Evolutionary conservation across 2,888 invertebrate species (phyloP), one percentile per base, ranked within the genome.

Genomic region (Strigamia maritima): DNA sequence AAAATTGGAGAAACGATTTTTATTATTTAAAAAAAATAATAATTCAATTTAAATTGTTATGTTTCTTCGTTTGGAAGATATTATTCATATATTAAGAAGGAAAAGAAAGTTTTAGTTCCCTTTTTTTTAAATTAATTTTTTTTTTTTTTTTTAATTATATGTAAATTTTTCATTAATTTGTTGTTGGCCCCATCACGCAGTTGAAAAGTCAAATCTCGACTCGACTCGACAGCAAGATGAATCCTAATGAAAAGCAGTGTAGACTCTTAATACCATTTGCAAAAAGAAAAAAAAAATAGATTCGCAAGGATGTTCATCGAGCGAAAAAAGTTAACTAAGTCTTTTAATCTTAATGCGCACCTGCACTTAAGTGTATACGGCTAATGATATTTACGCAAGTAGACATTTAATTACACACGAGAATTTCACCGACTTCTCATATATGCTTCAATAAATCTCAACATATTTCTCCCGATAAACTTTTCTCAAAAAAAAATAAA

Each of bases 171-270:
- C 65, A 65, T 65, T 65, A 65, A 65, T 65, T 65, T 26, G 26
- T 65, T 65, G 65, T 14, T 26, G 16, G 65, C 65, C 26, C 65
- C 65, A 65, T 65, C 26, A 65, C 65, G 65, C 65, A 65, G 65
- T 65, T 65, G 65, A 65, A 65, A 65, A 65, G 65, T 65, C 65
- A 65, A 65, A 65, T 65, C 65, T 8, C 24, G 65, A 65, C 65
- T 65, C 65, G 26, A 65, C 26, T 65, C 65, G 65, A 65, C 65
- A 65, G 65, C 26, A 65, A 28, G 65, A 65, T 65, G 65, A 65
- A 65, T 65, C 65, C 65, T 65, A 65, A 65, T 65, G 65, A 65
- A 65, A 65, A 65, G 65, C 65, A 65, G 65, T 65, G 65, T 65
- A 65, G 65, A 65, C 65, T 65, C 65, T 65, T 65, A 65, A 65